Conservation (phyloP, 2,888 invertebrate genomes). For the Schizotus pectinicornis region DNA sequence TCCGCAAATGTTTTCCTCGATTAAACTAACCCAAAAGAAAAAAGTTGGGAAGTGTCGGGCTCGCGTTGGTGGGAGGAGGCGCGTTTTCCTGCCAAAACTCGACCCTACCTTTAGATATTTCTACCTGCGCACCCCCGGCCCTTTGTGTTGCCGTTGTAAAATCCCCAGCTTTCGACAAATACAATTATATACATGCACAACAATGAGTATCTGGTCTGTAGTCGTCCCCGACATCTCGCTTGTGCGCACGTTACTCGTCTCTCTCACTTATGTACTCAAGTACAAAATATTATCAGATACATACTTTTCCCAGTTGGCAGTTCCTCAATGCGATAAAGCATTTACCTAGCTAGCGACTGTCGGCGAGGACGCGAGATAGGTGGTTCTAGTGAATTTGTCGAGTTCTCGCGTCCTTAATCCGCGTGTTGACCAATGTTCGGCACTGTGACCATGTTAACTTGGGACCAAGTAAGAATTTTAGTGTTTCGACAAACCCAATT, state of each 20-base stretch:
- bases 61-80: constrained; percentile 3
- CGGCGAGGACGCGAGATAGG: constrained; percentile 18
- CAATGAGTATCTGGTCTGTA: constrained; percentile 15
- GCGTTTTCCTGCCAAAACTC: not conserved
- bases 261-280: constrained; percentile 31
- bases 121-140: constrained; percentile 18
- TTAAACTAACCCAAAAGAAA: too few species aligned
- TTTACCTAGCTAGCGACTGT: constrained; percentile 16
- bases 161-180: constrained; percentile 19
- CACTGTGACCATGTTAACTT: constrained; percentile 8
- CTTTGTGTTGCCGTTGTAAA: constrained; percentile 16
- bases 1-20: too few species aligned
- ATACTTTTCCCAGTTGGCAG: constrained; percentile 39
- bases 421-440: too few species aligned
- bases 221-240: constrained; percentile 13
- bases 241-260: constrained; percentile 3
- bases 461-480: constrained; percentile 15
- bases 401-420: not conserved
- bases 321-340: constrained; percentile 40
- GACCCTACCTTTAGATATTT: constrained; percentile 2
- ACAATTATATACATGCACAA: constrained; percentile 20
- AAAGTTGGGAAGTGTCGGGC: not conserved
- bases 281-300: constrained; percentile 42
- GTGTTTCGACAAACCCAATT: too few species aligned
- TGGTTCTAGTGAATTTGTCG: not conserved